Evolutionary conservation across 2,797 vertebrate genomes (phyloP), one percentile per base, ranked within the genome.

Genomic region (Gobio occitaniae): DNA sequence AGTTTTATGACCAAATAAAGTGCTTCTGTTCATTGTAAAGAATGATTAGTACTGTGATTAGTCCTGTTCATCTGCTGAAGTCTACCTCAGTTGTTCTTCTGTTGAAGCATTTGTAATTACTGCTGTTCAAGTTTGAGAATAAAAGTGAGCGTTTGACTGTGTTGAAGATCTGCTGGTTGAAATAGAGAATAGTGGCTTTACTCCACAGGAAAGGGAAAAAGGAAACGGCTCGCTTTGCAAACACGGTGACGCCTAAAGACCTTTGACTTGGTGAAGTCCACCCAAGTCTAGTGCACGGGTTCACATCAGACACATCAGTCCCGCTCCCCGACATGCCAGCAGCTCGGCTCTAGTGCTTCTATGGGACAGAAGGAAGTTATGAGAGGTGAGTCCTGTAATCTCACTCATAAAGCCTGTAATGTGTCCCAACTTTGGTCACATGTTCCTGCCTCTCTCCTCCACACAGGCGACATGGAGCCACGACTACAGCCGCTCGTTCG

Each of bases 381-480:
- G 16, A 72, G 72, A 54, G 61, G 82, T 68, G 72, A 68, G 82
- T 66, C 3, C 25, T 50, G 41, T 48, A 13, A 25, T n/a, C 12
- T 6, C 15, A 12, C 13, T 29, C 11, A 38, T 38, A 80, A 41
- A 41, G 29, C 59, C 59, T 63, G 61, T 65, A 63, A 41, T 36
- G 6, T 48, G n/a, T 63, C 10, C 15, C 15, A 25, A 2, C 32
- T 54, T 21, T 32, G 25, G 11, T 36, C 29, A 3, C 10, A 36
- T 29, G 29, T 36, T n/a, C 4, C 85, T 92, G 66, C 90, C 84
- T 84, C 38, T 90, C 86, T 83, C 32, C 82, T 90, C 78, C 91
- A 81, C 32, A 21, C 50, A 91, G 93, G 91, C 89, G 88, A 88
- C 84, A 96, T 96, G 94, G 91, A 91, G 78, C 89, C 75, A 11